Percentiles rank a stretch among this genome's conserved stretches.
Conservation (phyloP, 2,113 vertebrate genomes). For the Elgaria multicarinata region DNA sequence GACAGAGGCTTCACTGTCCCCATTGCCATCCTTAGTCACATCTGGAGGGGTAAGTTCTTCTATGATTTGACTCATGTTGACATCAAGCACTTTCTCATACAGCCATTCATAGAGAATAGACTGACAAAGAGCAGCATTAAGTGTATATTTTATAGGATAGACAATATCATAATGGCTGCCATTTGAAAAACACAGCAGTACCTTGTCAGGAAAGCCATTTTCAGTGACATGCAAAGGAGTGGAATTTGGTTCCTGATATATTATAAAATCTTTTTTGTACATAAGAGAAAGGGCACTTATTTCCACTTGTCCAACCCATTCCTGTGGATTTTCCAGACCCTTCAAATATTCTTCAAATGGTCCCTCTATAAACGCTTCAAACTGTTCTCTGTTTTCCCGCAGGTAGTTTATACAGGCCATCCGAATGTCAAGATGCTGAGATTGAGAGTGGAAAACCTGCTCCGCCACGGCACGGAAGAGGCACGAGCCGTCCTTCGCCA, state of each 20-base stretch:
- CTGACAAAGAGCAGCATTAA: conserved; percentile 88
- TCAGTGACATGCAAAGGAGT: conserved; percentile 90
- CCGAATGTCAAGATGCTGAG: conserved; percentile 86
- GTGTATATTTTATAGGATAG: conserved; percentile 84
- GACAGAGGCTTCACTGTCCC: conserved; percentile 87
- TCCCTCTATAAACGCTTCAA: conserved; percentile 94
- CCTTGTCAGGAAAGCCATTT: conserved; percentile 92
- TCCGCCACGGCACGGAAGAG: conserved; percentile 96
- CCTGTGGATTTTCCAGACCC: conserved; percentile 93
- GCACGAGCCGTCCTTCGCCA: conserved; percentile 96
- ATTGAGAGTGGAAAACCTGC: conserved; percentile 92
- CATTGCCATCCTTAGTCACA: conserved; percentile 66
- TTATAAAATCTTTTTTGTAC: conserved; percentile 96
- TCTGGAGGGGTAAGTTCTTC: conserved; percentile 66
- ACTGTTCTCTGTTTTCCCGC: conserved; percentile 84
- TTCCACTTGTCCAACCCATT: conserved; percentile 98
- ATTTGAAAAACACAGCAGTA: conserved; percentile 93
- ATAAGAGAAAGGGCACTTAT: conserved; percentile 95
- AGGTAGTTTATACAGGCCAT: conserved; percentile 91
- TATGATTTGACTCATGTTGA: conserved; percentile 71
- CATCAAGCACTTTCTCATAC: conserved; percentile 87
- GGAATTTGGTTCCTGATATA: conserved; percentile 90
- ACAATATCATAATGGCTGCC: conserved; percentile 98
- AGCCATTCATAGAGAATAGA: conserved; percentile 94
- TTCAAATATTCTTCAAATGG: conserved; percentile 91